Evolutionary conservation across 2,888 invertebrate species (phyloP), one percentile per base, ranked within the genome.

Genomic region (Sphaerophoria rueppellii): DNA sequence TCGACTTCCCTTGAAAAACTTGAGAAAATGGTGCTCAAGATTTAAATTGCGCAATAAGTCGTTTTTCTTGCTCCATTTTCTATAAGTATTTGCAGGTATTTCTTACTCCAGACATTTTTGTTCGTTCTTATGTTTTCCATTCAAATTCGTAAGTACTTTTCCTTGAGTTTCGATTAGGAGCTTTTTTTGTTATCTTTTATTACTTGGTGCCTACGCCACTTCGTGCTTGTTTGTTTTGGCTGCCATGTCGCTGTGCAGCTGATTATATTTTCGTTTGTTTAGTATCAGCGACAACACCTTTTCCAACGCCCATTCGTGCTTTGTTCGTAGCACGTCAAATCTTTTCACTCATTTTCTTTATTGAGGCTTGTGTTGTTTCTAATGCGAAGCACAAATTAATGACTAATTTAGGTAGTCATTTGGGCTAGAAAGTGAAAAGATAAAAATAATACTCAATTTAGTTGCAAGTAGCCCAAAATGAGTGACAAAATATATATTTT

Each of bases 241-340:
- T 24, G 24, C 24, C 24, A 24, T n/a, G 5, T 34, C 5, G 14
- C 3, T 9, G 14, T 34, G 4, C 34, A 46, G 63, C 46, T 63
- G 63, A 48, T 63, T 63, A 24, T 24, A 24, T 1, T 40, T 2
- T 76, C 71, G 70, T 81, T 81, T 76, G 63, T 4, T 43, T 76
- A 11, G 46, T 58, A 71, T 76, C 52, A 76, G 76, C 76, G 71
- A 58, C 24, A 24, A 46, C 50, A 43, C 32, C 37, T 69, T 69
- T 43, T 67, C 24, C 48, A 12, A 72, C 72, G 60, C 72, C 67
- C 72, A 72, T 71, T 60, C 40, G 40, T 37, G 14, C 6, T 37
- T 24, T 24, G 24, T 24, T 24, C 24, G 32, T n/a, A 57, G 35
- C 57, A 57, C 57, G 35, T 35, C 35, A n/a, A 35, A 35, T 57